Evolutionary conservation across 2,113 vertebrate genomes (phyloP).

Genomic region (Epinephelus fuscoguttatus): DNA sequence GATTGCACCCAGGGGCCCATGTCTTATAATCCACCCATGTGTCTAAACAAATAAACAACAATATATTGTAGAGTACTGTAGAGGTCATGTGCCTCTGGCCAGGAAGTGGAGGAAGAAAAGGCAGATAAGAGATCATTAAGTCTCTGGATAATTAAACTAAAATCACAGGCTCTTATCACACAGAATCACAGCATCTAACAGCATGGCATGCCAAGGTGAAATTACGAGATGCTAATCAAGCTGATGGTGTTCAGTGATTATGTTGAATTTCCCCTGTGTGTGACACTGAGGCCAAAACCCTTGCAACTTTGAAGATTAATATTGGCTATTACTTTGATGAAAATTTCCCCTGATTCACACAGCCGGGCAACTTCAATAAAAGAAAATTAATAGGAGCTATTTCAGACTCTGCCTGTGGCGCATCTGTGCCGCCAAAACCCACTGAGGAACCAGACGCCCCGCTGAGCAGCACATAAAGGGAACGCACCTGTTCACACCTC

Average conservation of each 20-base stretch:
- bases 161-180: conserved; percentile 65
- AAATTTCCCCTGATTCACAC: conserved; percentile 20
- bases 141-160: conserved; percentile 72
- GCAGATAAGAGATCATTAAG: conserved; percentile 78
- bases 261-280: conserved; percentile 43
- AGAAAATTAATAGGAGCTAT: conserved; percentile 13
- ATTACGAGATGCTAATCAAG: conserved; percentile 72
- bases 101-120: conserved; percentile 75
- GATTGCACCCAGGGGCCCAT: too few relatives aligned
- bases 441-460: conserved; percentile 3
- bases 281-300: conserved; percentile 40
- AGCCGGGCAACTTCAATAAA: conserved; percentile 17
- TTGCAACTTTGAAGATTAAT: conserved; percentile 60
- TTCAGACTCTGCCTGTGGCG: background rate
- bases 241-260: conserved; percentile 72
- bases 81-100: conserved; percentile 60
- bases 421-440: conserved; percentile 13
- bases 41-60: conserved; percentile 74
- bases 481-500: conserved; percentile 67
- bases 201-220: conserved; percentile 67
- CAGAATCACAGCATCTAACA: conserved; percentile 62
- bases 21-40: too few relatives aligned
- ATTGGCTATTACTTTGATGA: conserved; percentile 51
- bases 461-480: conserved; percentile 12
- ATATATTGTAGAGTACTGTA: conserved; percentile 42